Evolutionary conservation across 2,888 invertebrate species (phyloP).

Genomic region (Netelia fuscicornis): DNA sequence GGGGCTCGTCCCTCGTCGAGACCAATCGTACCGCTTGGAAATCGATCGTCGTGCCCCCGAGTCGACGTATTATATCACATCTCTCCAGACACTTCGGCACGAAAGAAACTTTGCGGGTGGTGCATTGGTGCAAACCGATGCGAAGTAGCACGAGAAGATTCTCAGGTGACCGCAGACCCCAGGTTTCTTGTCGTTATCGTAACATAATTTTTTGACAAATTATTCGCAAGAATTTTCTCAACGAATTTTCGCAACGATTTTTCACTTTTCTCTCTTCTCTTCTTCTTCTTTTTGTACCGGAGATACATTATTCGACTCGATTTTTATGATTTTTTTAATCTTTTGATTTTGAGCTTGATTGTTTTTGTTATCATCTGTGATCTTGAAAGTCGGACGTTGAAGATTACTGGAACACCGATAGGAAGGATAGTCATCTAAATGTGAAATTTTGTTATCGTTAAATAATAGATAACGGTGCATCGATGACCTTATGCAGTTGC

Average conservation of each 20-base stretch:
- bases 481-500: neutral
- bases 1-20: conserved; percentile 56
- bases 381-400: neutral
- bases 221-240: too few relatives aligned
- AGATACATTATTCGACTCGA: too few relatives aligned
- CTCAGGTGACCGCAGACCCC: neutral
- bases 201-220: too few relatives aligned
- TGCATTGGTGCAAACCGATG: neutral
- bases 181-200: neutral
- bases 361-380: neutral
- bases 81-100: conserved; percentile 1
- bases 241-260: too few relatives aligned
- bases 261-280: too few relatives aligned
- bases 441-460: conserved; percentile 15
- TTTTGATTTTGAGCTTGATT: too few relatives aligned
- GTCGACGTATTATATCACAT: conserved; percentile 26
- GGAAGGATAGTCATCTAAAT: conserved; percentile 25
- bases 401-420: conserved; percentile 22
- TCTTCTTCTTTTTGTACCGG: too few relatives aligned
- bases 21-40: conserved; percentile 57
- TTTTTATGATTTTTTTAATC: too few relatives aligned
- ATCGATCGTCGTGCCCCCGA: conserved; percentile 63
- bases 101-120: neutral
- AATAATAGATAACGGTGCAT: conserved; percentile 17
- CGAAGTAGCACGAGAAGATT: neutral